A percentile compares a stretch with the other conserved stretches of the same genome.
phyloP scores from a whole-genome alignment of 2,797 vertebrate genomes.

The Sternotherus odoratus region DNA sequence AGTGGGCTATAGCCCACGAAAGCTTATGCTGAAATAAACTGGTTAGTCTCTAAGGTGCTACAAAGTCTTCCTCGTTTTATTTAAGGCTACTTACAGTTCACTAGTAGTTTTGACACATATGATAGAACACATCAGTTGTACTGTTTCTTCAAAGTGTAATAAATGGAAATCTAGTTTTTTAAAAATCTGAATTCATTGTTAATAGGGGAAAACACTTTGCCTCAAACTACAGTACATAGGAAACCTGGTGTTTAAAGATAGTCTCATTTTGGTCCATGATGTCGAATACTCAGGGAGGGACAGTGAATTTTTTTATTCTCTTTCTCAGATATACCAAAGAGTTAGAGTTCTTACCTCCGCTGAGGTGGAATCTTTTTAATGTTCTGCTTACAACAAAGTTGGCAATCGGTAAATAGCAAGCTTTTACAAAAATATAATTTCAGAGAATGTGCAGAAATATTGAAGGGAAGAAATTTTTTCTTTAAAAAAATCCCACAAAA shows the following conservation, averaged over 20 bases:
- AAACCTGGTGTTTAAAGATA: neutral
- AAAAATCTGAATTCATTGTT: neutral
- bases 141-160: neutral
- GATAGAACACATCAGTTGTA: neutral
- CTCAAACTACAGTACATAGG: neutral
- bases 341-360: slow-evolving; percentile 16
- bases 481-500: slow-evolving; percentile 1
- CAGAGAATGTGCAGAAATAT: slow-evolving; percentile 28
- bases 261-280: neutral
- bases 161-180: neutral
- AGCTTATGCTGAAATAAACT: too few species aligned
- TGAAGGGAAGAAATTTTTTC: neutral
- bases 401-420: neutral
- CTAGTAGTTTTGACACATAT: accelerated
- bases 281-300: slow-evolving; percentile 8
- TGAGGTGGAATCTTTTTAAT: slow-evolving; percentile 43
- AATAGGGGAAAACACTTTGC: neutral
- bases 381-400: slow-evolving; percentile 38
- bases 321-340: neutral
- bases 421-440: slow-evolving; percentile 62
- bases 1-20: too few species aligned
- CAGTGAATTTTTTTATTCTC: slow-evolving; percentile 33
- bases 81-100: neutral
- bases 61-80: too few species aligned
- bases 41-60: too few species aligned